Conservation (phyloP, 2,888 invertebrate species). For the Artemia sinica region DNA sequence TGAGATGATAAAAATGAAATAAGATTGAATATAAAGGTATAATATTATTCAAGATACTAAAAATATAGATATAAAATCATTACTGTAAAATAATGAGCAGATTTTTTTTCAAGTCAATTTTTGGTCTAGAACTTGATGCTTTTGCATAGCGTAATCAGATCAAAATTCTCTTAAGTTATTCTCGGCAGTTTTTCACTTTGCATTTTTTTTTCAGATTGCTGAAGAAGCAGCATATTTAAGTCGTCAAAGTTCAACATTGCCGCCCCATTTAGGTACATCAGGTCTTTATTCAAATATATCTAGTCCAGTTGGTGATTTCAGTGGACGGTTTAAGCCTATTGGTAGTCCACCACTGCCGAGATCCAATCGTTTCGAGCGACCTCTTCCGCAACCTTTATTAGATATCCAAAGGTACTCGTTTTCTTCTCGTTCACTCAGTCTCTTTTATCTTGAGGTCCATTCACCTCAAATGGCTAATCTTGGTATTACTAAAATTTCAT, state of each 20-base stretch:
- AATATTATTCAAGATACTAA: no score
- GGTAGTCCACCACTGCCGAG: constrained; percentile 11
- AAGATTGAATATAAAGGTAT: no score
- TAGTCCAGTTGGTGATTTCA: constrained; percentile 8
- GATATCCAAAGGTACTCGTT: constrained; percentile 2
- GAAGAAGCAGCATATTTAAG: constrained; percentile 9
- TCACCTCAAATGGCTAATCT: no score
- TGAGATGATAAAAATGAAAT: no score
- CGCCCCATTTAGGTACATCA: constrained; percentile 7
- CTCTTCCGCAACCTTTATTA: not conserved
- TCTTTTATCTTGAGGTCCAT: no score
- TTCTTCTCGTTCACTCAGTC: not conserved
- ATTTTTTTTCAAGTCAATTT: no score
- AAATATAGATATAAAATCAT: no score
- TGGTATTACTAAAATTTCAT: no score
- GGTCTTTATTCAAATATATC: constrained; percentile 5
- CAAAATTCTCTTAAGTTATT: no score
- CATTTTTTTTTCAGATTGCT: not conserved
- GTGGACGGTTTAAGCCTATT: constrained; percentile 7
- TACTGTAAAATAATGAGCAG: no score
- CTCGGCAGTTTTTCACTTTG: not conserved
- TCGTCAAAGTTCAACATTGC: constrained; percentile 8
- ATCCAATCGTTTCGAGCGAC: constrained; percentile 3
- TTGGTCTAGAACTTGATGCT: no score
- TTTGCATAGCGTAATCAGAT: no score